Evolutionary conservation across 2,113 vertebrate species (phyloP), one percentile per base, ranked within the genome.

Genomic region (Elgaria multicarinata): DNA sequence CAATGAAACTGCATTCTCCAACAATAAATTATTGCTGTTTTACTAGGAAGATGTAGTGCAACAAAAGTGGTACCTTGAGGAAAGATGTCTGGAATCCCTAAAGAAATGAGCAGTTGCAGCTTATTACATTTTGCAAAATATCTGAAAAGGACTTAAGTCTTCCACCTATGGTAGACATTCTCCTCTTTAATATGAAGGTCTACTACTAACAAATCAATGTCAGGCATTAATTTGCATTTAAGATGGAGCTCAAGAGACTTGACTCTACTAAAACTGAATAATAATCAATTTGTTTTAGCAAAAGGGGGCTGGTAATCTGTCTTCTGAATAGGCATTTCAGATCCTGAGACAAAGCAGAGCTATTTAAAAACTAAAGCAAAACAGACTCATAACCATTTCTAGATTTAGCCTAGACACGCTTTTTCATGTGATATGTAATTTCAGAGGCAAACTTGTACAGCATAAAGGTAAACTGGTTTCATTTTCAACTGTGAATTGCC

Each of bases 401-500:
- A 81, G 62, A 81, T 36, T 20, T 33, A 42, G 16, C 24, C 24
- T 28, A 77, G 9, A 4, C 36, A 77, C 10, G 18, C 39, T 33
- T 42, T 44, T 64, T 33, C 26, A 31, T 44, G 42, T 53, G 0
- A 1, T 85, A 36, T n/a, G 3, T 76, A 44, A 75, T 77, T 62
- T 76, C 85, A 87, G 22, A 91, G 55, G 36, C 80, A 90, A 55
- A 89, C 1, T 12, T 85, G 16, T 46, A 91, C 33, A 91, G 85
- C 93, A 74, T 86, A 55, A 80, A 36, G 33, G 69, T 13, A 12
- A 33, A 33, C 33, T 71, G 4, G 18, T 86, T 89, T 75, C 46
- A 92, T 4, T 62, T 94, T 95, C 95, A 93, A 92, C 94, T 71
- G 92, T 90, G 87, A 6, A 67, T 83, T 82, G 46, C 33, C 44